Evolutionary conservation across 1,140 invertebrate species (phyloP), one percentile per base, ranked within the genome.

Genomic region (Fopius arisanus): DNA sequence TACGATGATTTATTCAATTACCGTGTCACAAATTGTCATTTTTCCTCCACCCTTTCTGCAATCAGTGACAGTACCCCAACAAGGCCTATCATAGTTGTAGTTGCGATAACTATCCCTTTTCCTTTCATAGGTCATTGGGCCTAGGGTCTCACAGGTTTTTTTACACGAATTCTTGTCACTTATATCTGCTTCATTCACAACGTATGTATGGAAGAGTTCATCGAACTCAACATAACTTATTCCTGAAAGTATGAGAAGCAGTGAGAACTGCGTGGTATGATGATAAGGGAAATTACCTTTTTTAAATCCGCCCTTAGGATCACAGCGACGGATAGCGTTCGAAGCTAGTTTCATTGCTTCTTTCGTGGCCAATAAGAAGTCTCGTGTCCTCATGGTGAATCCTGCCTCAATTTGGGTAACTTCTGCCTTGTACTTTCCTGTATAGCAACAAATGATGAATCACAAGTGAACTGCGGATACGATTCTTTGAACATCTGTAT

Each of bases 321-420:
- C 65, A 33, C 65, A 67, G 14, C 65, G 65, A n/a, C 28, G 65
- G 37, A 67, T 67, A 2, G 33, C 10, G n/a, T n/a, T 67, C 3
- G 65, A 40, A 19, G 65, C 65, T 12, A 19, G 14, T 40, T 12
- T 37, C 31, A 67, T 67, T 4, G 65, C 65, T 33, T 67, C 16
- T 67, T 67, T 31, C 2, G 37, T 37, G 16, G 33, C 65, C 19
- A 21, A 14, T 12, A 67, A 14, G 28, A 16, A 67, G 14, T 33
- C 65, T 28, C 37, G 23, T 21, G 29, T 29, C 9, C 65, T 37
- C 29, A 31, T 31, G 2, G 31, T 40, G 14, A 67, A 40, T 3
- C 9, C 3, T 9, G 65, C 65, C n/a, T 67, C 26, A 7, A 28
- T 28, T 3, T 3, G 2, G 21, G 33, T 31, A 28, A 67, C 19